Base-by-base conservation (phyloP, 2,797 vertebrate genomes). In the Dipus sagitta region DNA sequence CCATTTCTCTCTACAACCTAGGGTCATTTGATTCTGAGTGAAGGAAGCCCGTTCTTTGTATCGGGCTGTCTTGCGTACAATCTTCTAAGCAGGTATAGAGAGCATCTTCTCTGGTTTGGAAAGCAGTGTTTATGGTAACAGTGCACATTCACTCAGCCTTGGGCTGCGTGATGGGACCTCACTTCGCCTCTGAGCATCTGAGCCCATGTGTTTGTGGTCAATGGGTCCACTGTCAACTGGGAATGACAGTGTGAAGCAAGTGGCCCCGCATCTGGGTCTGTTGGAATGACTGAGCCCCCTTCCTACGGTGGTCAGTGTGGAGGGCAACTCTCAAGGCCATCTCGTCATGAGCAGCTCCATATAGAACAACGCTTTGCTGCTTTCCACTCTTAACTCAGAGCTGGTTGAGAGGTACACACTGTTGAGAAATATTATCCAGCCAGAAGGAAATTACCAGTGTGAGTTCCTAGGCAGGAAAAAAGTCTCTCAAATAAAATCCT, bases 1-100 rank as follows among this genome's bases (percentile, higher is more conserved):
- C 82, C 26, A 74, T 47, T 76, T 94, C 52, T 87, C n/a, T 60
- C 93, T 86, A 81, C 8, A 89, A 84, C 4, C 68, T 62, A 15
- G 42, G 76, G 52, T 70, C 26, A 47, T 47, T 47, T 38, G 38
- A 87, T 54, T 91, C 90, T 85, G 28, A 65, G 21, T 20, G 24
- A 42, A 3, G 24, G 60, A 76, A 72, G n/a, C 28, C 42, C 11
- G 15, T 2, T 60, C 65, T 93, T 65, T 78, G 86, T 24, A 58
- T 58, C 17, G 64, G 13, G 0, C 2, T 89, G 32, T 9, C 64
- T 38, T 79, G 38, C 0, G 17, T 6, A 24, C 17, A 11, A 28
- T 81, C 62, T 77, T 32, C 76, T 88, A 32, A 34, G 67, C 10
- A 62, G 76, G 32, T 1, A 15, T 12, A 17, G 47, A 91, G 75